A percentile compares a stretch with the other conserved stretches of the same genome.
Evolutionary conservation across 2,113 vertebrate genomes (phyloP).

Genomic region (Picathartes gymnocephalus): DNA sequence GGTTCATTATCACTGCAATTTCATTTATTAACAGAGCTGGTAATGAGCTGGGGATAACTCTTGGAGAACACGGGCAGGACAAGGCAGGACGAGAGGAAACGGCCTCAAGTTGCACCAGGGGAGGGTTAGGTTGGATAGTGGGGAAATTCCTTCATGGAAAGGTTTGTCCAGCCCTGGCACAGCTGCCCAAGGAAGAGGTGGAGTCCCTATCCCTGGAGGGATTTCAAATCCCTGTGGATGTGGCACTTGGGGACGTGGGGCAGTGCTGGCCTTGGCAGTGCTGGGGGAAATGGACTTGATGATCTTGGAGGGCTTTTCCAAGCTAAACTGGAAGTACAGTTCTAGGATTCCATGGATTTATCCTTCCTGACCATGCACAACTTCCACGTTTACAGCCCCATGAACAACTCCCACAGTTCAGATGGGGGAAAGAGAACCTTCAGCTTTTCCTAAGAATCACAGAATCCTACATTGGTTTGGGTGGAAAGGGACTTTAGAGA

Average conservation of each 20-base stretch:
- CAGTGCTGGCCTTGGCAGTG: neutral
- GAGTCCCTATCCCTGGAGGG: neutral
- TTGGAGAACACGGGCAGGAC: neutral
- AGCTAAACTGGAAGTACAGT: neutral
- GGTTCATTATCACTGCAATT: neutral
- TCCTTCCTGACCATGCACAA: neutral
- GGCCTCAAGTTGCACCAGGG: neutral
- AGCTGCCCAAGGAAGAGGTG: neutral
- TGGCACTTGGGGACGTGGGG: neutral
- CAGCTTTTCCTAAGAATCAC: neutral
- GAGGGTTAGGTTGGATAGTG: neutral
- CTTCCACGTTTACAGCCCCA: accelerated
- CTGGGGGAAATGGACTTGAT: neutral
- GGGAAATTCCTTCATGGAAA: neutral
- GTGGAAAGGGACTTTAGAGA: neutral
- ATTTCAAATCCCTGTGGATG: neutral
- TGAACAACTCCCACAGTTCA: accelerated
- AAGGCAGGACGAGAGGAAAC: accelerated
- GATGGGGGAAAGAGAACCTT: neutral
- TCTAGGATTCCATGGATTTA: accelerated
- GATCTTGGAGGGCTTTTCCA: neutral
- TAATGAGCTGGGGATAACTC: neutral
- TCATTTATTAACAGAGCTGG: neutral
- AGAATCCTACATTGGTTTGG: neutral
- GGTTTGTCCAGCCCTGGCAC: neutral